phyloP scores from a whole-genome alignment of 92 coral and sea anemone species.

The Nematostella vectensis region DNA sequence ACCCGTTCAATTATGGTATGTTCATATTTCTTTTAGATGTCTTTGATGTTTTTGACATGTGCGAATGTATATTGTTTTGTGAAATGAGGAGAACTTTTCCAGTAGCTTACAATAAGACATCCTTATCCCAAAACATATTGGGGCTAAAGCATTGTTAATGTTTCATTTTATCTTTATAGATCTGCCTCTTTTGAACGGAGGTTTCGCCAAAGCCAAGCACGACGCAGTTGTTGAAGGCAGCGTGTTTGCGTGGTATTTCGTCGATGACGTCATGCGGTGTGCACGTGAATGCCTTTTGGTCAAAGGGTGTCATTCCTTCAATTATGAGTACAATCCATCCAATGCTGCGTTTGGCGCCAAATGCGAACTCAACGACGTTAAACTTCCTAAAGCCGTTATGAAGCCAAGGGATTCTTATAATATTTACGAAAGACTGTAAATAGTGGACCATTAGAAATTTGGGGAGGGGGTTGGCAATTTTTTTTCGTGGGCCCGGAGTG shows the following conservation, averaged over 20 bases:
- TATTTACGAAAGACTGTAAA: constrained; percentile 52
- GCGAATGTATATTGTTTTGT: too few relatives aligned
- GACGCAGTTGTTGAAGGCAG: constrained; percentile 23
- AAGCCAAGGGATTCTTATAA: constrained; percentile 20
- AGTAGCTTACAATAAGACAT: too few relatives aligned
- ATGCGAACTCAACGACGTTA: constrained; percentile 48
- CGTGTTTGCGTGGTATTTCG: constrained; percentile 36
- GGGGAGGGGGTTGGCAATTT: too few relatives aligned
- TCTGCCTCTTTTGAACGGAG: constrained; percentile 24
- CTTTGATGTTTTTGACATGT: too few relatives aligned
- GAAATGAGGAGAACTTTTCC: too few relatives aligned
- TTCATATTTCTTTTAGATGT: too few relatives aligned
- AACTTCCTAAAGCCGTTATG: constrained; percentile 2
- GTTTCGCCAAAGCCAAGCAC: constrained; percentile 16
- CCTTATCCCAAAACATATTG: too few relatives aligned
- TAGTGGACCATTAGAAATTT: neutral
- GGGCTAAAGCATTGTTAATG: too few relatives aligned
- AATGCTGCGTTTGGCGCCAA: constrained; percentile 12
- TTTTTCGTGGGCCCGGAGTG: neutral
- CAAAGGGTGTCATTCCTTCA: constrained; percentile 44
- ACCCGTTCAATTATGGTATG: too few relatives aligned
- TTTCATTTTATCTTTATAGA: constrained; percentile 13
- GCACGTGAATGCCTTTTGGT: constrained; percentile 65
- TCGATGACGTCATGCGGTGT: constrained; percentile 45
- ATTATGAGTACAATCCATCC: constrained; percentile 34